phyloP scores from a whole-genome alignment of 1,140 invertebrate genomes.

The Drosophila gunungcola region DNA sequence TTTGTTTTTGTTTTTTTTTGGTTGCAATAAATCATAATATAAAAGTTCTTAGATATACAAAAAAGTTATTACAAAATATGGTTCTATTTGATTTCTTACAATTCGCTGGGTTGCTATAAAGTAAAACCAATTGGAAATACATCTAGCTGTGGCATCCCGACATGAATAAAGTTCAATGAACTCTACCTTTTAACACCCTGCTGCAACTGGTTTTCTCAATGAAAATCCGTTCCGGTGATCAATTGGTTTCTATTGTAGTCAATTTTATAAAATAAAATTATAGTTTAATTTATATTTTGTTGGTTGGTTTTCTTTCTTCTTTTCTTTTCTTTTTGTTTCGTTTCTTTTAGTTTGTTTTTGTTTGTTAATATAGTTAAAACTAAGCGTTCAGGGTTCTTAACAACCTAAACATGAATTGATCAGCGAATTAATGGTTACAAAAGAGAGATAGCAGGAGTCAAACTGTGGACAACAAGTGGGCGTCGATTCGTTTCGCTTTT shows the following conservation, averaged over 20 bases:
- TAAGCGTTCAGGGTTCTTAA: constrained; percentile 77
- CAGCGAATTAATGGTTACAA: constrained; percentile 61
- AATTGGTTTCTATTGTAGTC: constrained; percentile 27
- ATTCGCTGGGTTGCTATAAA: constrained; percentile 34
- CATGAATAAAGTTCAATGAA: constrained; percentile 45
- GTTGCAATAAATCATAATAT: constrained; percentile 58
- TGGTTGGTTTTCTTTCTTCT: constrained; percentile 17
- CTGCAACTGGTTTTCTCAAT: constrained; percentile 22
- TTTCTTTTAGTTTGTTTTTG: constrained; percentile 21
- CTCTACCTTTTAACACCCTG: constrained; percentile 45
- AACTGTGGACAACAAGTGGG: constrained; percentile 48
- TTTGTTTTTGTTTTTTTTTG: not conserved
- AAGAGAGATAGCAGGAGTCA: constrained; percentile 65
- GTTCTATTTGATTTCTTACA: constrained; percentile 64
- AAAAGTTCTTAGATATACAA: constrained; percentile 63
- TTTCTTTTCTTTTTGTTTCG: constrained; percentile 27
- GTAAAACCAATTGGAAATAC: constrained; percentile 44
- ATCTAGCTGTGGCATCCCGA: constrained; percentile 39
- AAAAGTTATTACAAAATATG: constrained; percentile 70
- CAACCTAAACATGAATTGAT: constrained; percentile 77
- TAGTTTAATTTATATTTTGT: constrained; percentile 60
- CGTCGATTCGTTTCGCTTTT: constrained; percentile 25
- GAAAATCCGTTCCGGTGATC: constrained; percentile 14
- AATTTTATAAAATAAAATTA: constrained; percentile 61
- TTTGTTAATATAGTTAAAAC: constrained; percentile 74